phyloP scores from a whole-genome alignment of 2,888 invertebrate species.

The Abscondita cerata region DNA sequence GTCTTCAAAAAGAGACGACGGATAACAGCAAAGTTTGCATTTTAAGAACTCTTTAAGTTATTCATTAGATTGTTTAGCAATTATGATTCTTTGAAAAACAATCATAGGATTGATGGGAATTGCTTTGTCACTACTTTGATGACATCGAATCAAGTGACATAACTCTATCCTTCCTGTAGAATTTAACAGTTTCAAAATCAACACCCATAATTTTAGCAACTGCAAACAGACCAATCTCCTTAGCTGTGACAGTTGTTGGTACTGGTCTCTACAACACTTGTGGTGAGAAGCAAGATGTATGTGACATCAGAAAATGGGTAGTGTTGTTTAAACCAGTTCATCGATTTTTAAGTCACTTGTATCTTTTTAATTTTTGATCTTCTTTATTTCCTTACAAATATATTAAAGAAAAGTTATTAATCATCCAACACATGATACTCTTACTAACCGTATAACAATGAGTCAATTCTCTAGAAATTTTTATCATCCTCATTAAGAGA shows the following conservation, averaged over 20 bases:
- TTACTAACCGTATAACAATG: too few species aligned
- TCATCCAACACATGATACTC: too few species aligned
- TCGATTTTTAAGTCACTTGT: background rate
- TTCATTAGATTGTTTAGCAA: too few species aligned
- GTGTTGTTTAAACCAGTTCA: background rate
- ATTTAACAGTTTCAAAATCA: slow-evolving; percentile 1
- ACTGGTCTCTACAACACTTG: background rate
- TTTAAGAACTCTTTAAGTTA: background rate
- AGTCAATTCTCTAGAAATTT: too few species aligned
- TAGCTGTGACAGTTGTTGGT: background rate
- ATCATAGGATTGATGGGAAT: background rate
- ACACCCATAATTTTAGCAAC: too few species aligned
- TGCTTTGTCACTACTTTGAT: background rate
- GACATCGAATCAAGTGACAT: background rate
- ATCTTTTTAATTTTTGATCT: slow-evolving; percentile 2
- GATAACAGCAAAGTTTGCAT: background rate
- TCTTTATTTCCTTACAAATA: slow-evolving; percentile 1
- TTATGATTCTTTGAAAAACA: background rate
- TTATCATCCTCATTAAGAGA: too few species aligned
- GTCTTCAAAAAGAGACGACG: slow-evolving; percentile 3
- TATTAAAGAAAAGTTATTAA: background rate
- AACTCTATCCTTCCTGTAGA: background rate
- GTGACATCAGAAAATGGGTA: background rate
- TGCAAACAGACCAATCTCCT: background rate
- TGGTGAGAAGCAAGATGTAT: background rate